Evolutionary conservation across 2,113 vertebrate species (phyloP), one percentile per base, ranked within the genome.

Genomic region (Speoplatyrhinus poulsoni): DNA sequence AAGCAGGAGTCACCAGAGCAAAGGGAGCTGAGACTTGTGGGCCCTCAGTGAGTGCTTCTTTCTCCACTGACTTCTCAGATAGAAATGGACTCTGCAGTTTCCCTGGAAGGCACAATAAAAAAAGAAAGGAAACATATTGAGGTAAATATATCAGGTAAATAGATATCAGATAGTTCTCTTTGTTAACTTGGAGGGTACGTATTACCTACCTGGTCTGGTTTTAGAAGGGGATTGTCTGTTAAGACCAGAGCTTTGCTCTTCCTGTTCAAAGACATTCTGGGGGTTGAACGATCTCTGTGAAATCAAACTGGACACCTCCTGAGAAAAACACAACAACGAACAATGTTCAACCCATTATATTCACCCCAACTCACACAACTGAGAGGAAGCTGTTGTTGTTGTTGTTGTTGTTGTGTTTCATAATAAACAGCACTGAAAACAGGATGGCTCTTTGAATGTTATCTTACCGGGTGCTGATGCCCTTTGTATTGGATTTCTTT

Each of bases 211-310:
- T 46, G 94, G 93, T 77, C 89, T 92, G 8, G 85, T 19, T 1
- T 70, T 76, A 32, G 78, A 12, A 0, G 76, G 0, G 0, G 63
- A 61, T 3, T 10, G 1, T 54, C 26, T 58, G 0, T 70, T 77
- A 2, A 47, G 79, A 0, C 92, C 83, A n/a, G 79, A 62, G 0
- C 88, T 90, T 76, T 83, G 90, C 88, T 97, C 95, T 81, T 72
- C 92, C 74, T 96, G 93, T 69, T 80, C 92, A 86, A 99, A 98
- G 53, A 97, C 81, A 36, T 98, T 95, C 0, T 94, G 91, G 2
- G 96, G 94, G 65, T 96, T 95, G 46, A 91, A 69, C 0, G 92
- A 72, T 12, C 92, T 88, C 86, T 94, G 94, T 0, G 94, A 91
- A 0, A 95, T 88, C 68, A 95, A 69, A 0, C 87, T 81, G 0